Evolutionary conservation across 2,113 vertebrate genomes (phyloP).

Genomic region (Aegithalos caudatus): DNA sequence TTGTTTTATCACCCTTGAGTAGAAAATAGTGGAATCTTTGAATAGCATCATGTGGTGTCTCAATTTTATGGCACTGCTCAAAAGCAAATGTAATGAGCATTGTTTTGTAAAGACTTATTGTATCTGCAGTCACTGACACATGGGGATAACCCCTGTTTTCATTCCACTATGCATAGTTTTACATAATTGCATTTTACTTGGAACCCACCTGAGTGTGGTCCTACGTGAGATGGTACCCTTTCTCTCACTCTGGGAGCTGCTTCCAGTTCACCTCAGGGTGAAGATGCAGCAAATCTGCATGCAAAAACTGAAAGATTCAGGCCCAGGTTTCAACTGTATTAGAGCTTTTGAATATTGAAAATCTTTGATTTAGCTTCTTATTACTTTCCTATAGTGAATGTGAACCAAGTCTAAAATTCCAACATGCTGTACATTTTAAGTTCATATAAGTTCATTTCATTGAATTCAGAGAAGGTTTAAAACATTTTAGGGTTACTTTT

Average conservation of each 20-base stretch:
- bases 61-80: not conserved
- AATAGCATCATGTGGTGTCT: not conserved
- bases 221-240: not conserved
- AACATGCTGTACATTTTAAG: not conserved
- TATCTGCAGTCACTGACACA: not conserved
- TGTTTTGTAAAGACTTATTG: not conserved
- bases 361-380: not conserved
- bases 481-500: not conserved
- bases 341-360: not conserved
- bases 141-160: not conserved
- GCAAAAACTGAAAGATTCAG: not conserved
- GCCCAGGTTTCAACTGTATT: not conserved
- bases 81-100: not conserved
- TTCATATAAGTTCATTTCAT: not conserved
- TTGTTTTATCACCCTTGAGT: not conserved
- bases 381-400: not conserved
- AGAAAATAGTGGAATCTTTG: not conserved
- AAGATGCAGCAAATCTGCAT: not conserved
- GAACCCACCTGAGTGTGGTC: not conserved
- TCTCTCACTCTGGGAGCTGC: not conserved
- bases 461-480: not conserved
- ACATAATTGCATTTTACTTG: not conserved
- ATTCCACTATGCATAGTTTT: accelerated
- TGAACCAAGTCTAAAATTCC: not conserved
- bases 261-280: not conserved